Percentiles rank a stretch among this genome's conserved stretches.
These are phyloP conservation scores for Procambarus clarkii DNA, from an alignment of 1,140 invertebrate genomes.

Conservation along the genomic window DNA sequence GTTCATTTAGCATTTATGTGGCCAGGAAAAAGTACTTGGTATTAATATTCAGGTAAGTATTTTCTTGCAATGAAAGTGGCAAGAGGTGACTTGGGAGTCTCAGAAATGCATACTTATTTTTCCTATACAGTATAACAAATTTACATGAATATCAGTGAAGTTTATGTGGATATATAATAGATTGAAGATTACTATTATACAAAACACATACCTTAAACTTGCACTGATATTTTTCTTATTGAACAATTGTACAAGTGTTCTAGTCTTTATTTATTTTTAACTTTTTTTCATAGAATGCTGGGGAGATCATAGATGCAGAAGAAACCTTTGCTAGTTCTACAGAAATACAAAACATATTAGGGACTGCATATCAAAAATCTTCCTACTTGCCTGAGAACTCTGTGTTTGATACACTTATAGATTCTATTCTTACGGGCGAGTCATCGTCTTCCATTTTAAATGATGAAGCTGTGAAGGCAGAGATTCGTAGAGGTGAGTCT, in stretches of 20 bases:
- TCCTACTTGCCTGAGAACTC: constrained; percentile 9
- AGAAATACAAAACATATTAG: neutral
- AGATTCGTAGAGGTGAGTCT: constrained; percentile 24
- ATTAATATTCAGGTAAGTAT: too few species aligned
- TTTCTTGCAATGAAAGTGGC: too few species aligned
- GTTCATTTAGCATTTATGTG: too few species aligned
- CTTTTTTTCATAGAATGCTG: neutral
- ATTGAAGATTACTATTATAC: too few species aligned
- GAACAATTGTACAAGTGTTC: neutral
- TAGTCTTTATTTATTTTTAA: neutral
- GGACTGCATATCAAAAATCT: neutral
- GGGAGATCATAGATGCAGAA: neutral
- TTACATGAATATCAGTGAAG: too few species aligned
- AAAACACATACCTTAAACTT: too few species aligned
- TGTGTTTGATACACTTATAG: constrained; percentile 32
- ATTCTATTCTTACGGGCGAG: constrained; percentile 19
- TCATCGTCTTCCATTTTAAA: neutral
- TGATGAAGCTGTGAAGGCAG: neutral
- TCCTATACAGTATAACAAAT: too few species aligned
- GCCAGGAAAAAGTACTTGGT: too few species aligned
- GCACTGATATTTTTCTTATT: too few species aligned
- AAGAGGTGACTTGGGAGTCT: too few species aligned
- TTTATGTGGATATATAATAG: too few species aligned
- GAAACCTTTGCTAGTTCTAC: constrained; percentile 1
- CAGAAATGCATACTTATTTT: too few species aligned